A percentile compares a stretch with the other conserved stretches of the same genome.
phyloP scores from a whole-genome alignment of 2,113 vertebrate species.

The Burhinus bistriatus region DNA sequence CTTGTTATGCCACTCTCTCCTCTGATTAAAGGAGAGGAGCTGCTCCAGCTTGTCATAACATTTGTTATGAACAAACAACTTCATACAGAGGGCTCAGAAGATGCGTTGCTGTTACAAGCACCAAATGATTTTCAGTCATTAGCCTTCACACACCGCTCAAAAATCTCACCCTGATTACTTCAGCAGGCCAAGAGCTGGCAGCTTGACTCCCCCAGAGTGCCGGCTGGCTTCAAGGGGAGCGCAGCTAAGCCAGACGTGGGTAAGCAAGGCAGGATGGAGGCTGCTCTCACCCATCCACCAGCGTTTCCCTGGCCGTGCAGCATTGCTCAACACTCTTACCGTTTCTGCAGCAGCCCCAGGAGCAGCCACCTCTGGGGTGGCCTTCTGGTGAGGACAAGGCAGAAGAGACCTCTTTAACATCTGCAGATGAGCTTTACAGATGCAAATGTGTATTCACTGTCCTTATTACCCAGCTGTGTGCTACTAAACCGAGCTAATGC shows the following conservation, averaged over 20 bases:
- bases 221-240: background rate
- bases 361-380: background rate
- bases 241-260: background rate
- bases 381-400: background rate
- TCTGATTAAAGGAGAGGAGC: slow-evolving; percentile 44
- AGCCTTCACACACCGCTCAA: background rate
- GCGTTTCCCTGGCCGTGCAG: background rate
- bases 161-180: background rate
- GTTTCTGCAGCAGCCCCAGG: background rate
- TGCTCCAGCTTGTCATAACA: slow-evolving; percentile 40
- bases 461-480: background rate
- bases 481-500: background rate
- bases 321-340: accelerated
- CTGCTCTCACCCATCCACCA: background rate
- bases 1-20: slow-evolving; percentile 17
- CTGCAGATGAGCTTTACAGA: background rate
- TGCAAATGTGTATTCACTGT: background rate
- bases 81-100: background rate
- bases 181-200: background rate
- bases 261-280: background rate
- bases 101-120: background rate
- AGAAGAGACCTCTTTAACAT: background rate
- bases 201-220: background rate
- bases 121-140: slow-evolving; percentile 21
- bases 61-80: slow-evolving; percentile 49